Percentiles rank a stretch among this genome's conserved stretches.
These are phyloP conservation scores for Pyrrhosoma nymphula DNA, from an alignment of 2,888 invertebrate genomes.

Conservation along the genomic window DNA sequence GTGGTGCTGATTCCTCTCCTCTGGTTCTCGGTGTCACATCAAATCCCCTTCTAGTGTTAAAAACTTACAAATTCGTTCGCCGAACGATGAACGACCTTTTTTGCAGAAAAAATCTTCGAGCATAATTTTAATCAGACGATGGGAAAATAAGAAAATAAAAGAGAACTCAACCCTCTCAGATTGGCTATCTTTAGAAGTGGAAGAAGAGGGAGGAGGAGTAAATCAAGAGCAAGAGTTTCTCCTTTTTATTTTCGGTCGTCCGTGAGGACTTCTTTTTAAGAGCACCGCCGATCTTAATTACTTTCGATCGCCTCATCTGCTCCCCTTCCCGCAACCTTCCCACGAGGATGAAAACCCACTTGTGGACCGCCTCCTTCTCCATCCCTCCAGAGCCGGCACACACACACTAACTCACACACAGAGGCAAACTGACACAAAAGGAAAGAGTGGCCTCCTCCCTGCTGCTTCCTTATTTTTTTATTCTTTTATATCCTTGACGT, in stretches of 20 bases:
- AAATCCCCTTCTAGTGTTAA: no score
- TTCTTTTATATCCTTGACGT: not conserved
- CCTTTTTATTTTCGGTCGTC: not conserved
- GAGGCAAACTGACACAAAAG: not conserved
- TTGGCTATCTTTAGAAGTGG: not conserved
- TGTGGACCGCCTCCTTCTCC: not conserved
- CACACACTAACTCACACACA: not conserved
- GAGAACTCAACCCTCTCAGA: no score
- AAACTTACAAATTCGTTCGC: no score
- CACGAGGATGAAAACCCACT: constrained; percentile 32
- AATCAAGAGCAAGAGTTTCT: not conserved
- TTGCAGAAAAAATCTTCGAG: no score
- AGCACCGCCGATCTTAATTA: constrained; percentile 32
- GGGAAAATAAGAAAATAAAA: no score
- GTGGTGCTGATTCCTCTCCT: no score
- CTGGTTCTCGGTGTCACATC: no score
- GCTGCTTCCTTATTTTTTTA: not conserved
- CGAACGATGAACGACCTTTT: no score
- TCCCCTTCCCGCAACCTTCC: not conserved
- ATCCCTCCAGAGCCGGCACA: not conserved
- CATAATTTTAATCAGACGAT: no score
- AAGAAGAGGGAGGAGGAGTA: not conserved
- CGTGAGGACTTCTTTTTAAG: not conserved
- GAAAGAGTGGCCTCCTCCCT: not conserved
- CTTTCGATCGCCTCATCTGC: constrained; percentile 8